Percentiles rank a stretch among this genome's conserved stretches.
Conservation (phyloP, 2,888 invertebrate genomes). For the Osmoderma eremita region DNA sequence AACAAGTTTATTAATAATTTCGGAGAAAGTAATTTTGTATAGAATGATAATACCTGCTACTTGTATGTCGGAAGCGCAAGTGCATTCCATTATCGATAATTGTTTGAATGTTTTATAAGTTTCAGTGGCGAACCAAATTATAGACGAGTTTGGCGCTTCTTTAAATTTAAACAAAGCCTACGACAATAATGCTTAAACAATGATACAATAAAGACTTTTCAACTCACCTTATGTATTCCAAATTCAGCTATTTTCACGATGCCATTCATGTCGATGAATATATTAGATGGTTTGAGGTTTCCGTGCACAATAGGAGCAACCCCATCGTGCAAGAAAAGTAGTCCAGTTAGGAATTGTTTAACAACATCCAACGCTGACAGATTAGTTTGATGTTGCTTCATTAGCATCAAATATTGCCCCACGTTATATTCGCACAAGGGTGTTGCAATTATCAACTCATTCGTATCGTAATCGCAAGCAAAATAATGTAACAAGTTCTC, state of each 20-base stretch:
- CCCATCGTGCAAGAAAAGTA: conserved; percentile 59
- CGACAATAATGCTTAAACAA: conserved; percentile 42
- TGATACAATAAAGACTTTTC: conserved; percentile 27
- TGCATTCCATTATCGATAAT: conserved; percentile 55
- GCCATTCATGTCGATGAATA: conserved; percentile 61
- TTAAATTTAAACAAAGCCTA: conserved; percentile 58
- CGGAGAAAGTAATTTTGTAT: background rate
- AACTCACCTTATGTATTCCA: conserved; percentile 60
- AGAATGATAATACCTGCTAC: conserved; percentile 54
- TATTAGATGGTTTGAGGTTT: conserved; percentile 63
- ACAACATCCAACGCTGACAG: conserved; percentile 54
- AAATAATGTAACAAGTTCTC: conserved; percentile 57
- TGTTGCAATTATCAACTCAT: conserved; percentile 57
- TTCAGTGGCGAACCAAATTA: conserved; percentile 63
- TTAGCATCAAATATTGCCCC: conserved; percentile 58
- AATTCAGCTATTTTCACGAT: conserved; percentile 62
- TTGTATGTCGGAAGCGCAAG: conserved; percentile 61
- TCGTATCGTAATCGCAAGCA: conserved; percentile 56
- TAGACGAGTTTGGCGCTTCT: conserved; percentile 58
- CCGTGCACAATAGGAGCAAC: conserved; percentile 61
- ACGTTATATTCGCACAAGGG: conserved; percentile 62
- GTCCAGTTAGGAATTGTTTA: conserved; percentile 54
- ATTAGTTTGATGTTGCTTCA: conserved; percentile 53
- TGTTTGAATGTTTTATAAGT: conserved; percentile 52
- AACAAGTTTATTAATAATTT: conserved; percentile 5